Base-by-base conservation (phyloP, 2,888 invertebrate species). In the Macrosiphum euphorbiae region DNA sequence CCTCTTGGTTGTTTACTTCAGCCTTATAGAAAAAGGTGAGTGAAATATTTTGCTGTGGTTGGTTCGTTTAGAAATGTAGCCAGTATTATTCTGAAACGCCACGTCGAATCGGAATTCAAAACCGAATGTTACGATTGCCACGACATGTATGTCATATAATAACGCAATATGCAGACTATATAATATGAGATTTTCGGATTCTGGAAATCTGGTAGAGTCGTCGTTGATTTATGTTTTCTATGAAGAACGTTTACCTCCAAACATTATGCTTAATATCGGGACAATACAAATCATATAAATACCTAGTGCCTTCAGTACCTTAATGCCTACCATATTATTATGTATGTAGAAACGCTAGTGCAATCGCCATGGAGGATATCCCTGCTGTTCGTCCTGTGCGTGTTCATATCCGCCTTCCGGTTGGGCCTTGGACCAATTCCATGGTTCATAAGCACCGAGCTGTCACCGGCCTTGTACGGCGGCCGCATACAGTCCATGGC, bases 361-460 rank as follows among this genome's bases (percentile, higher is more conserved):
- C 41, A 35, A 16, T 94, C 90, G 24, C 35, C 90, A 28, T 94
- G 86, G 90, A 86, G 50, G 47, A 47, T 61, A 10, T 58, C 90
- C 24, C 3, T 90, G 16, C 41, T 94, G 3, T 92, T 95, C 2
- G 95, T 95, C 87, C 94, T 96, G 10, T 95, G 95, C 24, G 92
- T 95, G 7, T 96, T 95, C 95, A 95, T 96, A 35, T 94, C 95
- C 5, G 95, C 95, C 0, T 96, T 96, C 95, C 95, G 95, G 1
- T 95, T 96, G 94, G 96, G 96, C 7, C 95, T 95, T 88, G 96
- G 96, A 0, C 96, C 96, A 11, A 95, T 96, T n/a, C 96, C 96
- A n/a, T 96, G 96, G 96, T 95, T 96, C 88, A 95, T 96, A 95
- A 95, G 96, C 95, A 95, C 96, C 47, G 96, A 96, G 95, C 94